Percentiles rank a stretch among this genome's conserved stretches.
Evolutionary conservation across 2,113 vertebrate genomes (phyloP).

Genomic region (Psephotus haematonotus): DNA sequence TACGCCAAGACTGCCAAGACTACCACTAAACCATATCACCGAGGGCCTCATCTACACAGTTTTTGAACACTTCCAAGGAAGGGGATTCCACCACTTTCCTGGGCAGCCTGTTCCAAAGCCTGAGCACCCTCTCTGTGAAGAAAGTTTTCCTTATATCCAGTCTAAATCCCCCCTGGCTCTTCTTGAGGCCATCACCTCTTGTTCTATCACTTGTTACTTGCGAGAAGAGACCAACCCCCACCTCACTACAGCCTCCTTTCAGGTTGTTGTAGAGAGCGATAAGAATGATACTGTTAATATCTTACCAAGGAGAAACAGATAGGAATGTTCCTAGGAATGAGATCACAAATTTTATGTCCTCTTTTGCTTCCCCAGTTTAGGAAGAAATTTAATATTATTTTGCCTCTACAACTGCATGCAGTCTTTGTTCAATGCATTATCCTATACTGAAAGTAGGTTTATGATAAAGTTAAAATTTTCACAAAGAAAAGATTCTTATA

Average conservation of each 20-base stretch:
- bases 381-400: conserved; percentile 15
- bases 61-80: neutral
- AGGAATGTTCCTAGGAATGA: neutral
- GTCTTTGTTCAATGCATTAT: neutral
- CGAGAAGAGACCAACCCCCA: neutral
- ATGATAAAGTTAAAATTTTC: neutral
- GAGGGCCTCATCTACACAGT: neutral
- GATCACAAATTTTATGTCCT: neutral
- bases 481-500: neutral
- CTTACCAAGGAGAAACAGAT: neutral
- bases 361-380: neutral
- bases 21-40: neutral
- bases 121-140: neutral
- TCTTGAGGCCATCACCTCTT: neutral
- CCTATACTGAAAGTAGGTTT: neutral
- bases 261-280: neutral
- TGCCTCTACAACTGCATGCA: neutral
- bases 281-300: neutral
- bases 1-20: neutral
- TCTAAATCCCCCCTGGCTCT: neutral
- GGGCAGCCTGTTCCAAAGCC: neutral
- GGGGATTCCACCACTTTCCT: neutral
- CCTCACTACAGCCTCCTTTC: neutral
- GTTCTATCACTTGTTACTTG: neutral
- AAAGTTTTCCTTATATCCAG: neutral